phyloP scores from a whole-genome alignment of 2,797 vertebrate species.

The Meda fulgida region DNA sequence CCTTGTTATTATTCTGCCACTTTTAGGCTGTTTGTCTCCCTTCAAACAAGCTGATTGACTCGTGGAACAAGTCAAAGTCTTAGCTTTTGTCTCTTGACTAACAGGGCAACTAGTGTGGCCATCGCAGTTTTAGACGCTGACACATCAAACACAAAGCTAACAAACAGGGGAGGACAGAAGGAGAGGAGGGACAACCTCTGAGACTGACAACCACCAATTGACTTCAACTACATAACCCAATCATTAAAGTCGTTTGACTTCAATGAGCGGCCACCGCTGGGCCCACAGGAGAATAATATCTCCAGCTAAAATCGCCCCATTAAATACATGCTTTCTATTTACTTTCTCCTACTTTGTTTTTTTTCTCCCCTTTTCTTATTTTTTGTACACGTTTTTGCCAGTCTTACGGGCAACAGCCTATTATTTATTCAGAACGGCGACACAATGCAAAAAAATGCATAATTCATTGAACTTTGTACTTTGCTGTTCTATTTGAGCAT shows the following conservation, averaged over 20 bases:
- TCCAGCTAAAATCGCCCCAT: constrained; percentile 55
- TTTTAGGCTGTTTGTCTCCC: constrained; percentile 42
- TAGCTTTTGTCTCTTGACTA: constrained; percentile 46
- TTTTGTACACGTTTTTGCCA: constrained; percentile 63
- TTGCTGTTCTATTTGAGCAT: constrained; percentile 67
- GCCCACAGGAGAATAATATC: constrained; percentile 64
- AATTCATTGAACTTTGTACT: constrained; percentile 76
- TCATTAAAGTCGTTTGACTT: constrained; percentile 82
- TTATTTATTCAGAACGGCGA: constrained; percentile 79
- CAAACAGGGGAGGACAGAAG: constrained; percentile 65
- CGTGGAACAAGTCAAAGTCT: constrained; percentile 5
- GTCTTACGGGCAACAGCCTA: constrained; percentile 71
- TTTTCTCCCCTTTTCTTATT: constrained; percentile 61
- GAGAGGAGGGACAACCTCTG: constrained; percentile 66
- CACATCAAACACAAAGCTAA: constrained; percentile 66
- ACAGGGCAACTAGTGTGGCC: constrained; percentile 70
- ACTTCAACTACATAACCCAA: constrained; percentile 77
- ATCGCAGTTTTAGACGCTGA: constrained; percentile 68
- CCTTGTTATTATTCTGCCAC: constrained; percentile 35
- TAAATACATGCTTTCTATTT: constrained; percentile 63
- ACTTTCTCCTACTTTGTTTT: constrained; percentile 59
- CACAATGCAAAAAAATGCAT: constrained; percentile 78
- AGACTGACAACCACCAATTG: constrained; percentile 83
- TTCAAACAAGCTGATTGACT: constrained; percentile 37
- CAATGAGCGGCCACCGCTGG: constrained; percentile 76